These are phyloP conservation scores for Cynoglossus semilaevis DNA, from an alignment of 2,113 vertebrate genomes.

Conservation along the genomic window DNA sequence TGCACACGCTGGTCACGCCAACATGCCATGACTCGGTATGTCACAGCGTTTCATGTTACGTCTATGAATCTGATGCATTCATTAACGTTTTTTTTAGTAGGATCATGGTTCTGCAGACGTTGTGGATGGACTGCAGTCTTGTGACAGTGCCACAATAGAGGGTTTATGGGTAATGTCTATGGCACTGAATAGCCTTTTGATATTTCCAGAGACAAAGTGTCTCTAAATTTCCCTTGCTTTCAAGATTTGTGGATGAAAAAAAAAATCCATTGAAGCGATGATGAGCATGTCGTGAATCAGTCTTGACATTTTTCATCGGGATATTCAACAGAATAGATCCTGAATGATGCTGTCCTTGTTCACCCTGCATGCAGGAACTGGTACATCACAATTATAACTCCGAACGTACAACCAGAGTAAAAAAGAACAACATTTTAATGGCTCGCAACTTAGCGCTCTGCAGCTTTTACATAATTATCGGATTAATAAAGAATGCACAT, in stretches of 20 bases:
- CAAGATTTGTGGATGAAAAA: constrained; percentile 47
- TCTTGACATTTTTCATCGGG: constrained; percentile 49
- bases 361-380: constrained; percentile 40
- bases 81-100: constrained; percentile 55
- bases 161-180: constrained; percentile 59
- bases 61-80: constrained; percentile 68
- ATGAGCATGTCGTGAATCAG: constrained; percentile 49
- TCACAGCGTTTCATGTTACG: constrained; percentile 53
- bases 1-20: constrained; percentile 11
- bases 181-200: constrained; percentile 70
- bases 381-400: constrained; percentile 40
- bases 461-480: constrained; percentile 76
- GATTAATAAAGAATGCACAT: constrained; percentile 81
- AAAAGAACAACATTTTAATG: constrained; percentile 34
- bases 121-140: constrained; percentile 57
- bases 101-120: constrained; percentile 44
- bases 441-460: constrained; percentile 49
- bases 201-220: constrained; percentile 58
- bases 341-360: constrained; percentile 39
- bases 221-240: constrained; percentile 53
- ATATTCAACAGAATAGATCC: constrained; percentile 47
- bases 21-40: constrained; percentile 62
- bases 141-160: constrained; percentile 65
- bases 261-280: constrained; percentile 38
- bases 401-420: constrained; percentile 18